Evolutionary conservation across 2,888 invertebrate genomes (phyloP), one percentile per base, ranked within the genome.

Genomic region (Ormyrus pomaceus): DNA sequence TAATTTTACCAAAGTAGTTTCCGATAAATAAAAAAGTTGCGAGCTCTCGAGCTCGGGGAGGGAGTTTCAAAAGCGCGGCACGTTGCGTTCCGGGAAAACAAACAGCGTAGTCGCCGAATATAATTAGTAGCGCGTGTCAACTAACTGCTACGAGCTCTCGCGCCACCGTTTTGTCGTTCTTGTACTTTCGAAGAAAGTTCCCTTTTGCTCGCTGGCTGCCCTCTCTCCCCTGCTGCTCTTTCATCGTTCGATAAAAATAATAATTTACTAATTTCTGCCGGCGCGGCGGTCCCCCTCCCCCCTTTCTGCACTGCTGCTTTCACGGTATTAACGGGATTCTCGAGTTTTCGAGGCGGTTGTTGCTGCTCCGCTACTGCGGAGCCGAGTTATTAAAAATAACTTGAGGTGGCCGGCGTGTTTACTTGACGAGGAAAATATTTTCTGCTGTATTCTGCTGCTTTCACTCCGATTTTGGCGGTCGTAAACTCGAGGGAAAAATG

Each of bases 81-180:
- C 87, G 85, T 86, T 84, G 84, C 81, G 83, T 90, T 90, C 90
- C 85, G 81, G 85, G 89, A 90, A 90, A 81, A 81, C 70, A 84
- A 87, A 87, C 85, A 85, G 64, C 85, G 84, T 19, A 84, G 83
- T 86, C 84, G 85, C 83, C 84, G 87, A 87, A 77, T 88, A 88
- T 88, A 89, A 89, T 88, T 89, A 89, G 89, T 87, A 85, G 85
- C 83, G 86, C 87, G 87, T 87, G 87, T 88, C 86, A 83, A 82
- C 83, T 83, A 82, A 82, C 83, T 80, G 77, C 83, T 59, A 11
- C 84, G 80, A 13, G 61, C 19, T 48, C 78, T 77, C 19, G 19
- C 79, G 71, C 83, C 81, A 82, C 83, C 82, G 83, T 84, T 82
- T 82, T 79, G 80, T 72, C 77, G 66, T 56, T 65, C 79, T 65